Conservation (phyloP, 2,888 invertebrate species). For the Aricia artaxerxes region DNA sequence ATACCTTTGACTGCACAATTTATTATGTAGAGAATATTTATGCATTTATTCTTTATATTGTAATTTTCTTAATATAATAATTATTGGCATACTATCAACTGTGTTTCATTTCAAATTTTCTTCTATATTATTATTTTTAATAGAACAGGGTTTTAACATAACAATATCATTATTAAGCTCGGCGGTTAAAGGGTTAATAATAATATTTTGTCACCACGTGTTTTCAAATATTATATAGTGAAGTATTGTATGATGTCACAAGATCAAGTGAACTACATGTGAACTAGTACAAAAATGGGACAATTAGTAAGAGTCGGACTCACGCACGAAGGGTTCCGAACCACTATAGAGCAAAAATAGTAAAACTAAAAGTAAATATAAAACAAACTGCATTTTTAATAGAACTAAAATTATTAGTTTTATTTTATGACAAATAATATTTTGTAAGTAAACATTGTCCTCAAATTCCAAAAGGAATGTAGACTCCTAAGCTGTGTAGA, state of each 20-base stretch:
- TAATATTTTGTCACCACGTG: too few relatives aligned
- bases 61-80: constrained; percentile 21
- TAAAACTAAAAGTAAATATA: neutral
- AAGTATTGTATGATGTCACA: too few relatives aligned
- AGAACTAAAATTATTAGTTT: neutral
- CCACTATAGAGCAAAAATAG: too few relatives aligned
- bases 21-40: neutral
- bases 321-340: too few relatives aligned
- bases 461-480: neutral
- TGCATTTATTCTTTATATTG: constrained; percentile 16
- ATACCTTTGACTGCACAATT: constrained; percentile 1
- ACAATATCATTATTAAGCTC: neutral
- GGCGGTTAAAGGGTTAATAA: too few relatives aligned
- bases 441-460: neutral
- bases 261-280: too few relatives aligned
- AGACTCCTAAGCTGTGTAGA: neutral
- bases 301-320: too few relatives aligned
- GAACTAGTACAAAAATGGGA: too few relatives aligned
- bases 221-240: too few relatives aligned
- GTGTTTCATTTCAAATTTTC: neutral
- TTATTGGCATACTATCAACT: neutral
- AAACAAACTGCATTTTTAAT: neutral
- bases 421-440: neutral
- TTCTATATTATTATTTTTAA: neutral
- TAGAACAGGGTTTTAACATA: neutral